Evolutionary conservation across 2,113 vertebrate genomes (phyloP).

Genomic region (Rhipidura dahli): DNA sequence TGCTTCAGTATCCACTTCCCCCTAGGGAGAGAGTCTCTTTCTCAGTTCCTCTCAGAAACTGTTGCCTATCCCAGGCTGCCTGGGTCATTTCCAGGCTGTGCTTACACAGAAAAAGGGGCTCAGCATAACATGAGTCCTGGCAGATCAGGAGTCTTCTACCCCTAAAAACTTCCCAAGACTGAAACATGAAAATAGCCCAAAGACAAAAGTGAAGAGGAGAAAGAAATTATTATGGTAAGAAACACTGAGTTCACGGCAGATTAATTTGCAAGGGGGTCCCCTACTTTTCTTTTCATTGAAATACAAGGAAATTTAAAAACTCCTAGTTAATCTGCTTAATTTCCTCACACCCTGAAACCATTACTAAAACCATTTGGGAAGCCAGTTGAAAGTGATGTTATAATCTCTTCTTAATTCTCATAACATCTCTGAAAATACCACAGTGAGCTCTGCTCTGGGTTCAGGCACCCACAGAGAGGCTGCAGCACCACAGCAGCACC

Average conservation of each 20-base stretch:
- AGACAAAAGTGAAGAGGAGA: neutral
- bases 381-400: neutral
- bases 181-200: neutral
- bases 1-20: neutral
- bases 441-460: neutral
- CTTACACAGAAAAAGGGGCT: neutral
- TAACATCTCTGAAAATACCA: neutral
- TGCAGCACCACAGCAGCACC: neutral
- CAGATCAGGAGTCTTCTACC: neutral
- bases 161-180: neutral
- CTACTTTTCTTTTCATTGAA: neutral
- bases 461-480: neutral
- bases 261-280: neutral
- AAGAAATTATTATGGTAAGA: neutral
- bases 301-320: neutral
- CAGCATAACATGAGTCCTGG: neutral
- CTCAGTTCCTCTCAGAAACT: neutral
- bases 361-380: neutral
- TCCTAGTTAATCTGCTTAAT: neutral
- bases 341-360: neutral
- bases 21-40: neutral
- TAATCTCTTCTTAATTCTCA: neutral
- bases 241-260: neutral
- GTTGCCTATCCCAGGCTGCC: neutral
- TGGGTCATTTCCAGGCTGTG: neutral